Evolutionary conservation across 2,113 vertebrate species (phyloP).

Genomic region (Chamaea fasciata): DNA sequence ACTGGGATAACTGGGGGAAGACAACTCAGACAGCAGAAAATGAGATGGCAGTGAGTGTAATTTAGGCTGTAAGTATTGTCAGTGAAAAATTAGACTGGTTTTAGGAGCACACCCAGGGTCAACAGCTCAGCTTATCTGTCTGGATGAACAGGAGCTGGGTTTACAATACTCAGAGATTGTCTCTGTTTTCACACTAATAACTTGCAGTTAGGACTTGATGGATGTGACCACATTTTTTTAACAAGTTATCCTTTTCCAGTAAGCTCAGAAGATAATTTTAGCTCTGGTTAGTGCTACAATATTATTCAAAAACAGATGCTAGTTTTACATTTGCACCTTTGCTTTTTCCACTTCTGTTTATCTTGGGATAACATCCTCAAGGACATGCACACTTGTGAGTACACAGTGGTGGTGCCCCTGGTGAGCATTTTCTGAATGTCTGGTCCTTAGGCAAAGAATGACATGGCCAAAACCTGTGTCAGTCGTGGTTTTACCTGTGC

Average conservation of each 20-base stretch:
- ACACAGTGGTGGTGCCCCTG: not conserved
- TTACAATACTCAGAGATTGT: not conserved
- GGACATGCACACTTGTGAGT: fast-evolving
- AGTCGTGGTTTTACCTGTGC: not conserved
- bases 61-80: not conserved
- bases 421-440: not conserved
- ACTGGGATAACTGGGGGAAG: not conserved
- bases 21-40: not conserved
- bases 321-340: not conserved
- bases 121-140: not conserved
- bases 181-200: not conserved
- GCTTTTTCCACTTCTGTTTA: not conserved
- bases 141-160: not conserved
- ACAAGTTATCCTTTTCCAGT: not conserved
- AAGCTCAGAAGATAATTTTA: not conserved
- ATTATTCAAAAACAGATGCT: not conserved
- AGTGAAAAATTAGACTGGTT: not conserved
- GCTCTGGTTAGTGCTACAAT: not conserved
- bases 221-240: not conserved
- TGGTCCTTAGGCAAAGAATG: not conserved
- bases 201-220: not conserved
- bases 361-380: not conserved
- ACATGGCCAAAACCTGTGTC: not conserved
- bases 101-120: not conserved
- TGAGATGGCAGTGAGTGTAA: not conserved